phyloP scores from a whole-genome alignment of 2,888 invertebrate genomes.

The Pecten maximus region DNA sequence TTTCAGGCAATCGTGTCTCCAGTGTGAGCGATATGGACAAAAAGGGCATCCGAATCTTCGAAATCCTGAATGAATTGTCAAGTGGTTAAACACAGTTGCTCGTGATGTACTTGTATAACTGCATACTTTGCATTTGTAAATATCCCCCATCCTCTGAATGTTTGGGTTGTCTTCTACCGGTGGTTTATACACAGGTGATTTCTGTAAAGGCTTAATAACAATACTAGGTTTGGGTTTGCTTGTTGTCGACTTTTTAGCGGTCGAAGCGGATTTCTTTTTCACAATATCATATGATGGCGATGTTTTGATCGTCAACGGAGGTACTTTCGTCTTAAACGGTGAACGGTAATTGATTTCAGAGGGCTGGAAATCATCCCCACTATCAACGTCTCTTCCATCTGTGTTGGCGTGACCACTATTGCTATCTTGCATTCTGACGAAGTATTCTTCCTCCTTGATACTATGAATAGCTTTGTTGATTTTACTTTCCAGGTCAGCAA shows the following conservation, averaged over 20 bases:
- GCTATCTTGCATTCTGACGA: not conserved
- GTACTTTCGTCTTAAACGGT: not conserved
- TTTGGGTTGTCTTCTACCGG: not conserved
- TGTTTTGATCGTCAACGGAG: not conserved
- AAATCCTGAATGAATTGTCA: slow-evolving; percentile 37
- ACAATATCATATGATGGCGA: slow-evolving; percentile 25
- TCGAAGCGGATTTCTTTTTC: not conserved
- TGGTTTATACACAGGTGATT: not conserved
- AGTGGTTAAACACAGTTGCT: slow-evolving; percentile 36
- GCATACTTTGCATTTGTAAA: slow-evolving; percentile 43
- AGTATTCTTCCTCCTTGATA: slow-evolving; percentile 51
- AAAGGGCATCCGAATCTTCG: slow-evolving; percentile 50
- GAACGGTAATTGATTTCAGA: not conserved
- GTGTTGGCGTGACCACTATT: not conserved
- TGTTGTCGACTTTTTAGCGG: not conserved
- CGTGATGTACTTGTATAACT: slow-evolving; percentile 14
- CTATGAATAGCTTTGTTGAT: slow-evolving; percentile 54
- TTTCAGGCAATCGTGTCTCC: slow-evolving; percentile 48
- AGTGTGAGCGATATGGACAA: slow-evolving; percentile 49
- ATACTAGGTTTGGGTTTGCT: not conserved
- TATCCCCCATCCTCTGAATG: slow-evolving; percentile 40
- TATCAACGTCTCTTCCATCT: not conserved
- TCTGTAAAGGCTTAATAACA: not conserved
- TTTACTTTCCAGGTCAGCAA: slow-evolving; percentile 47
- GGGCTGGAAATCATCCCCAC: not conserved